Conservation (phyloP, 2,113 vertebrate species). For the Sebastes schlegelii region DNA sequence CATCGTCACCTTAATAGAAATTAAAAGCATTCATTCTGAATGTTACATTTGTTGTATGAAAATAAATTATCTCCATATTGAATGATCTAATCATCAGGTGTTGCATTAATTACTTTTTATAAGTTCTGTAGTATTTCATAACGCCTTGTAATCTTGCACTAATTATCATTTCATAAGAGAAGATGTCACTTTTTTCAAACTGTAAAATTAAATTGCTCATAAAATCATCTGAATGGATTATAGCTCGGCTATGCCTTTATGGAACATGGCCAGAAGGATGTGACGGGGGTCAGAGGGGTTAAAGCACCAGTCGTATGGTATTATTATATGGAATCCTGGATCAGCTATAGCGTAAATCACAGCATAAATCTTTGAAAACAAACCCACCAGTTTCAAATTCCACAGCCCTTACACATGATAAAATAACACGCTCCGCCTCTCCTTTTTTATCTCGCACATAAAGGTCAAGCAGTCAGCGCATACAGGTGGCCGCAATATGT, state of each 20-base stretch:
- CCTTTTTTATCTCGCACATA: background rate
- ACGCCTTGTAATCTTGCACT: background rate
- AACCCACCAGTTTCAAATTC: conserved; percentile 31
- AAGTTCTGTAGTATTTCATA: background rate
- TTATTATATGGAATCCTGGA: conserved; percentile 39
- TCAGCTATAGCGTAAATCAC: conserved; percentile 43
- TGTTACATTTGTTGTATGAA: background rate
- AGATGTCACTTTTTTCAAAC: background rate
- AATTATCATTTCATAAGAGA: conserved; percentile 18
- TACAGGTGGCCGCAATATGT: conserved; percentile 30
- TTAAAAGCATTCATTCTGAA: background rate
- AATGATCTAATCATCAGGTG: conserved; percentile 3
- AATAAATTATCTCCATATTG: background rate
- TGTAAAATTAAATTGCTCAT: background rate
- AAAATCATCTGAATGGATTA: background rate
- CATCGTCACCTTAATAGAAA: background rate
- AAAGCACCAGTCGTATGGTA: conserved; percentile 45
- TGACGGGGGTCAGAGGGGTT: conserved; percentile 32
- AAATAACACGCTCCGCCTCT: conserved; percentile 15
- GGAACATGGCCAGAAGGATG: conserved; percentile 19
- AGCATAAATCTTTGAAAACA: conserved; percentile 43
- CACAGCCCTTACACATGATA: conserved; percentile 21
- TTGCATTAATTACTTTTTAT: background rate
- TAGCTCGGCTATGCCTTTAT: background rate
- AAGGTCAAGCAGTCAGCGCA: conserved; percentile 10